A percentile compares a stretch with the other conserved stretches of the same genome.
Conservation (phyloP, 1,140 invertebrate genomes). For the Meloidogyne hapla region DNA sequence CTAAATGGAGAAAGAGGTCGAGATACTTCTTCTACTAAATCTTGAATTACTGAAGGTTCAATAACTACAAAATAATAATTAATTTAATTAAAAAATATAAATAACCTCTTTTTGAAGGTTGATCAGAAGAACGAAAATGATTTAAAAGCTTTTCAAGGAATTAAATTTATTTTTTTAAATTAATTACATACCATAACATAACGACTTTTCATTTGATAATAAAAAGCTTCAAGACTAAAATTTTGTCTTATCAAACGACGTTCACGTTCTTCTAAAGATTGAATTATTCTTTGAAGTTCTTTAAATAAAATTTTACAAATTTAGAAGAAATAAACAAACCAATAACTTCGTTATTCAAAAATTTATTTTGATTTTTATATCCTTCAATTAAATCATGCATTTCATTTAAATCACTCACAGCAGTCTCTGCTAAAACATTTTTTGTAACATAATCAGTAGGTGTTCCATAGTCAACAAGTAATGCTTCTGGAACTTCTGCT, state of each 20-base stretch:
- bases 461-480: conserved; percentile 37
- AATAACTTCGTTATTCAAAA: conserved; percentile 49
- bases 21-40: conserved; percentile 40
- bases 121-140: conserved; percentile 33
- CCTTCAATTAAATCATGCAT: conserved; percentile 46
- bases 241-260: conserved; percentile 45
- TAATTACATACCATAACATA: conserved; percentile 41
- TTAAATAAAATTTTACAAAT: background rate
- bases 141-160: conserved; percentile 32
- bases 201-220: conserved; percentile 51
- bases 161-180: background rate
- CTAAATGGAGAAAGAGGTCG: conserved; percentile 38
- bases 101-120: conserved; percentile 1
- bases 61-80: conserved; percentile 25
- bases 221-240: conserved; percentile 51
- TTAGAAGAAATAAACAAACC: conserved; percentile 19
- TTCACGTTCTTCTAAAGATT: conserved; percentile 43
- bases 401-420: conserved; percentile 43
- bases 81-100: background rate
- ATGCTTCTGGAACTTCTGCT: conserved; percentile 39
- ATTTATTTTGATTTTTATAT: conserved; percentile 46
- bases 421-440: conserved; percentile 36
- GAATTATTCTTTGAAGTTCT: conserved; percentile 47
- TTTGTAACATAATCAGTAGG: conserved; percentile 29
- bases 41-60: conserved; percentile 36